Evolutionary conservation across 2,888 invertebrate genomes (phyloP).

Genomic region (Philonicus albiceps): DNA sequence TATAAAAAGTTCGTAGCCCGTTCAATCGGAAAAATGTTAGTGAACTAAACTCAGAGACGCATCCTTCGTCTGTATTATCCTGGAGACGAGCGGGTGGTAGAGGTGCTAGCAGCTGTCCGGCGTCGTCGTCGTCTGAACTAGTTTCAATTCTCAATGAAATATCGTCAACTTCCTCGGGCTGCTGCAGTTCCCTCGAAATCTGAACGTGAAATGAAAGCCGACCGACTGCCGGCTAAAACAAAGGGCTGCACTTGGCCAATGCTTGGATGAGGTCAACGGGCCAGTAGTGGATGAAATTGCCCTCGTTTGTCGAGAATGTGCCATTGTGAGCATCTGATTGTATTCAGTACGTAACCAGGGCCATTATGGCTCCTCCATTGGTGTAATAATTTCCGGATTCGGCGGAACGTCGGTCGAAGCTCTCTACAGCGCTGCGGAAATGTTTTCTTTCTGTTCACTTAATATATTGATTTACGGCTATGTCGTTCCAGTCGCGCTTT

Average conservation of each 20-base stretch:
- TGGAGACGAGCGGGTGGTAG: not conserved
- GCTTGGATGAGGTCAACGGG: conserved; percentile 33
- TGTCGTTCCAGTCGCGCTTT: not conserved
- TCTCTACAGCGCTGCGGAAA: conserved; percentile 10
- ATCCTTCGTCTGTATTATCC: not conserved
- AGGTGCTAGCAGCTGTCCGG: not conserved
- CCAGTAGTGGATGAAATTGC: conserved; percentile 39
- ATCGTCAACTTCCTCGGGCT: not conserved
- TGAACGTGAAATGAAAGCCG: not conserved
- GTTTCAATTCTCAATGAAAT: not conserved
- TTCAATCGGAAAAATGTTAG: not conserved
- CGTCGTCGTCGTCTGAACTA: not conserved
- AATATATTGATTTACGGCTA: not conserved
- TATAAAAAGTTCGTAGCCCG: not conserved
- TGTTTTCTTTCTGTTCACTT: conserved; percentile 7
- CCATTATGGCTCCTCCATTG: conserved; percentile 45
- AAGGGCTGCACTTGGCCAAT: conserved; percentile 10
- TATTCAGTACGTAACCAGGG: conserved; percentile 44
- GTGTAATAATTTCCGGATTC: conserved; percentile 46
- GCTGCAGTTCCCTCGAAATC: not conserved
- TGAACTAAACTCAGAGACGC: not conserved
- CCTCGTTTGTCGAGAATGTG: conserved; percentile 44
- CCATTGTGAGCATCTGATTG: conserved; percentile 45
- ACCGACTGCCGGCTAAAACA: not conserved
- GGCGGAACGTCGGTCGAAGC: conserved; percentile 25